These are phyloP conservation scores for Cheilosia vulpina DNA, from an alignment of 2,888 invertebrate species.

Conservation along the genomic window DNA sequence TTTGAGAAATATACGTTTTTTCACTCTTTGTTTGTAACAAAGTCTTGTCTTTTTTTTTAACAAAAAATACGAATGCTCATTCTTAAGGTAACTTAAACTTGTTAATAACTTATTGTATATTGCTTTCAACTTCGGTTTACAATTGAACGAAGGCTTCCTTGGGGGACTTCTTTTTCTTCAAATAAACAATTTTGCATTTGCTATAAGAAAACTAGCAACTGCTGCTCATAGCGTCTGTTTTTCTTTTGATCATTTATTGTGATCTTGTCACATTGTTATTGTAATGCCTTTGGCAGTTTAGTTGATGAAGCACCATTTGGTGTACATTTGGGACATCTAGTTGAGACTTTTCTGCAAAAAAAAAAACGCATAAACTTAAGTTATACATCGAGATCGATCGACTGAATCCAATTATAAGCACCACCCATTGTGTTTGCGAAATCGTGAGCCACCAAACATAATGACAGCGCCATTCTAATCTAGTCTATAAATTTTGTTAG, in stretches of 20 bases:
- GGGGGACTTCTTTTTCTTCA: constrained; percentile 11
- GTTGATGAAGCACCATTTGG: constrained; percentile 62
- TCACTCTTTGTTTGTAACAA: neutral
- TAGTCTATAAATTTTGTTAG: too few species aligned
- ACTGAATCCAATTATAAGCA: too few species aligned
- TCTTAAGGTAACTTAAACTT: constrained; percentile 23
- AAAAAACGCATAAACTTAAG: too few species aligned
- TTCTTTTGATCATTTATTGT: constrained; percentile 25
- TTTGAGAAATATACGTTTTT: neutral
- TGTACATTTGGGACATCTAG: constrained; percentile 66
- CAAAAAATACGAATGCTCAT: neutral
- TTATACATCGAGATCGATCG: too few species aligned
- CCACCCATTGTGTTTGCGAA: too few species aligned
- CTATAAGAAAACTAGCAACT: constrained; percentile 19
- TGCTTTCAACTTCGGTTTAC: constrained; percentile 44
- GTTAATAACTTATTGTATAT: constrained; percentile 33
- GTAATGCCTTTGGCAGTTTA: constrained; percentile 53
- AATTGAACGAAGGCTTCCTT: constrained; percentile 28
- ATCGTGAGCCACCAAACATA: too few species aligned
- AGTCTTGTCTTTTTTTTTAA: neutral
- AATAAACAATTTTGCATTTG: constrained; percentile 18
- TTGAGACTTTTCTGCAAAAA: constrained; percentile 58
- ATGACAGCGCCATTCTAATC: too few species aligned
- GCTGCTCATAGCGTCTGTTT: constrained; percentile 51
- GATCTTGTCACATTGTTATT: constrained; percentile 48